A percentile compares a stretch with the other conserved stretches of the same genome.
Evolutionary conservation across 2,113 vertebrate genomes (phyloP).

Genomic region (Sebastes fasciatus): DNA sequence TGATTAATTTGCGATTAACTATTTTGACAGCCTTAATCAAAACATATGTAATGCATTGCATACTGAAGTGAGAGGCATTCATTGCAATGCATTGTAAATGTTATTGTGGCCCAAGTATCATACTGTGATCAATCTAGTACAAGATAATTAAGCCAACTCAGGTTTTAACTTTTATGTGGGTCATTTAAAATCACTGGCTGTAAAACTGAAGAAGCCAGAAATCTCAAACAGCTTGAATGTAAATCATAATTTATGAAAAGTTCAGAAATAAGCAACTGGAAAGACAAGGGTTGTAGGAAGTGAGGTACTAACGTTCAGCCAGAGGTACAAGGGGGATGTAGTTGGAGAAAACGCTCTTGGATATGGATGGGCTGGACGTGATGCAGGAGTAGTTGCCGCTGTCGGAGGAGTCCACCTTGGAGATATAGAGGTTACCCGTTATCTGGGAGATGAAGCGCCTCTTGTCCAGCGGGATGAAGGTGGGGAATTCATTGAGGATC

Average conservation of each 20-base stretch:
- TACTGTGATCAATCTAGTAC: background rate
- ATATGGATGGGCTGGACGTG: slow-evolving; percentile 93
- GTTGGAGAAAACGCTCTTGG: slow-evolving; percentile 99
- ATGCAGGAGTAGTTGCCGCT: slow-evolving; percentile 98
- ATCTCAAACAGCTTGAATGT: background rate
- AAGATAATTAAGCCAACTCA: slow-evolving; percentile 11
- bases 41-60: background rate
- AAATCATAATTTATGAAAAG: background rate
- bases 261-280: background rate
- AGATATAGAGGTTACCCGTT: slow-evolving; percentile 97
- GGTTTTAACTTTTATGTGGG: background rate
- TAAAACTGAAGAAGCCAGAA: background rate
- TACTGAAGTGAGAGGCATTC: background rate
- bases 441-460: slow-evolving; percentile 95
- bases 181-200: background rate
- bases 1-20: no score
- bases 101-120: background rate
- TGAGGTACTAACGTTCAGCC: slow-evolving; percentile 89
- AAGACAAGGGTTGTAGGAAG: background rate
- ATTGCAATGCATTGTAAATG: background rate
- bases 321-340: slow-evolving; percentile 94
- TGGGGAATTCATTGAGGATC: slow-evolving; percentile 97
- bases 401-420: slow-evolving; percentile 92
- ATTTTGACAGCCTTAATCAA: background rate
- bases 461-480: slow-evolving; percentile 93